Conservation (phyloP, 1,140 invertebrate genomes). For the Microplitis mediator region DNA sequence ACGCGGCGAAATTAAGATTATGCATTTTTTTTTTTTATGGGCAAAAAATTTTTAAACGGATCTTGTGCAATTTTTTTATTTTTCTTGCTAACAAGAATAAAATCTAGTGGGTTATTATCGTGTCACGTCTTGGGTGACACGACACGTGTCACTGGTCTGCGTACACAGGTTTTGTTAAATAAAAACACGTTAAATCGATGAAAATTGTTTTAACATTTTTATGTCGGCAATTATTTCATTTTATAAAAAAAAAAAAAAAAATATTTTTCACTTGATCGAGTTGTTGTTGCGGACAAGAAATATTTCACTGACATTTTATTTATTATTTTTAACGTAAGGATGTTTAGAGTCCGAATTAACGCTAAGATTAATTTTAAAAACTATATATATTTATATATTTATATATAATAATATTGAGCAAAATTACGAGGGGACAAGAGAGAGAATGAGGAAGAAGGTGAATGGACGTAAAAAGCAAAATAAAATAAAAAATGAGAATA, state of each 20-base stretch:
- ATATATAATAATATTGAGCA: neutral
- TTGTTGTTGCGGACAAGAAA: too few relatives aligned
- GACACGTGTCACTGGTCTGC: neutral
- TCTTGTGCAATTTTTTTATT: neutral
- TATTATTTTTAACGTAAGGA: too few relatives aligned
- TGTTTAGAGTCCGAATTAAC: too few relatives aligned
- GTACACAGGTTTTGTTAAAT: neutral
- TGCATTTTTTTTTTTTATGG: too few relatives aligned
- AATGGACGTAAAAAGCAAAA: slow-evolving; percentile 4
- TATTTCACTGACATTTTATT: too few relatives aligned
- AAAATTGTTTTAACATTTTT: neutral
- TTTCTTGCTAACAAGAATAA: neutral
- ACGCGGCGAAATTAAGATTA: neutral
- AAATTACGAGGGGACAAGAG: neutral
- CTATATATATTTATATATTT: too few relatives aligned
- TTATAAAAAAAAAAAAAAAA: neutral
- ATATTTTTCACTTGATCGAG: too few relatives aligned
- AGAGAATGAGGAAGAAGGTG: slow-evolving; percentile 1
- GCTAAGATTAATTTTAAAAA: too few relatives aligned
- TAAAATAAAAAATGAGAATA: neutral
- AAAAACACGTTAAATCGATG: neutral
- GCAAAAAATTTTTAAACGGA: too few relatives aligned
- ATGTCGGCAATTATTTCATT: neutral
- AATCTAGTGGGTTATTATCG: slow-evolving; percentile 25
- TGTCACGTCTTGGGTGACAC: slow-evolving; percentile 17